These are phyloP conservation scores for Alloplasta piceator DNA, from an alignment of 2,888 invertebrate genomes.

Conservation along the genomic window DNA sequence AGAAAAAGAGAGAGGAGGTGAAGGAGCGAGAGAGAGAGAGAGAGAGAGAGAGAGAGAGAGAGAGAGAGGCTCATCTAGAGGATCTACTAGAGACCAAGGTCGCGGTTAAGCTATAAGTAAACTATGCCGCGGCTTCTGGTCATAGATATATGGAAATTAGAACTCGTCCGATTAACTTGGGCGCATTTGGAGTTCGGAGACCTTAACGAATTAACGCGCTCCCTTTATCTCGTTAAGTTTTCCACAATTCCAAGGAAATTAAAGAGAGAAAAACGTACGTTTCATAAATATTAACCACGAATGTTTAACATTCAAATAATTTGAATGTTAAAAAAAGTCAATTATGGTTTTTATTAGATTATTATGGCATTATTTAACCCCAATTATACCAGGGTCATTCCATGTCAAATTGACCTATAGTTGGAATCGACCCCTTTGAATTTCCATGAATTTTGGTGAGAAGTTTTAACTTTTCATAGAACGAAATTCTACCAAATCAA, in stretches of 20 bases:
- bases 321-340: background rate
- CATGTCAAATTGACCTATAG: too few relatives aligned
- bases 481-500: too few relatives aligned
- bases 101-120: conserved; percentile 48
- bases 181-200: conserved; percentile 20
- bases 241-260: background rate
- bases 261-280: background rate
- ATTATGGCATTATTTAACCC: too few relatives aligned
- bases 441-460: too few relatives aligned
- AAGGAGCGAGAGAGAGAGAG: background rate
- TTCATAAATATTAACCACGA: background rate
- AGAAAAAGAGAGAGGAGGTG: too few relatives aligned
- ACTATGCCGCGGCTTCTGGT: conserved; percentile 33
- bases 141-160: conserved; percentile 6
- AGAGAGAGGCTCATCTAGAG: background rate
- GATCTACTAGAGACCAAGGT: conserved; percentile 32
- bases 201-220: conserved; percentile 5
- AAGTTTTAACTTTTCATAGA: too few relatives aligned
- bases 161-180: conserved; percentile 22
- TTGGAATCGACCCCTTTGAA: too few relatives aligned
- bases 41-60: too few relatives aligned
- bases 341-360: background rate
- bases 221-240: background rate
- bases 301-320: background rate
- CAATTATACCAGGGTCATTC: too few relatives aligned